Evolutionary conservation across 2,113 vertebrate genomes (phyloP).

Genomic region (Zosterops lateralis): DNA sequence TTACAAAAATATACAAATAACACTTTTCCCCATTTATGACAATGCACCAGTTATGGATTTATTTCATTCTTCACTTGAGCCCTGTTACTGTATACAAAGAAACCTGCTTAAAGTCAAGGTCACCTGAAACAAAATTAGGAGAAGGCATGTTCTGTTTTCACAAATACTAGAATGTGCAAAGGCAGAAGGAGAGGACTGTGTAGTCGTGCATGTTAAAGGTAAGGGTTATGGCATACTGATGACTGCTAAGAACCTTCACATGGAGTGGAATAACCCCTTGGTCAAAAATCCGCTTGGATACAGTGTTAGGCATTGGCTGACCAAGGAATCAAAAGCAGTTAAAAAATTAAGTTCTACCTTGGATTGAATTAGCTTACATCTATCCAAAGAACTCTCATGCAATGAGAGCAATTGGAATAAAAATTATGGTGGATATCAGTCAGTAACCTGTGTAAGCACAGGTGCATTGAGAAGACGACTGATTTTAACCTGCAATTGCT

Average conservation of each 20-base stretch:
- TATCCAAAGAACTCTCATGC: background rate
- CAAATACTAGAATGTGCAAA: conserved; percentile 1
- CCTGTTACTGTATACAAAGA: conserved; percentile 46
- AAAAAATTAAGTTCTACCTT: background rate
- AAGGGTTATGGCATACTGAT: background rate
- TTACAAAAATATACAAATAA: conserved; percentile 80
- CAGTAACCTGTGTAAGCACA: background rate
- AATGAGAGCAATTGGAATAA: background rate
- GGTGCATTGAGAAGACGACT: background rate
- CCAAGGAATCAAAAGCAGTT: background rate
- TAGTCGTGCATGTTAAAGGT: background rate
- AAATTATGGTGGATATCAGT: background rate
- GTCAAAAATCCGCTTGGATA: background rate
- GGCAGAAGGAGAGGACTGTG: background rate
- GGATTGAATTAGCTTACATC: background rate
- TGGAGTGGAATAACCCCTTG: background rate
- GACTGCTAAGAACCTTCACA: background rate
- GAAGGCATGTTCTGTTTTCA: conserved; percentile 33
- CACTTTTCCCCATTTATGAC: conserved; percentile 50
- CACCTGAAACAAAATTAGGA: conserved; percentile 37
- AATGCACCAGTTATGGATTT: conserved; percentile 23
- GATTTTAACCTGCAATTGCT: background rate
- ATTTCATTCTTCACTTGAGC: conserved; percentile 37
- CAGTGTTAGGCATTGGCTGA: background rate
- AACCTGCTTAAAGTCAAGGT: conserved; percentile 20